A percentile compares a stretch with the other conserved stretches of the same genome.
phyloP scores from a whole-genome alignment of 2,113 vertebrate species.

The Tetraodon nigroviridis region DNA sequence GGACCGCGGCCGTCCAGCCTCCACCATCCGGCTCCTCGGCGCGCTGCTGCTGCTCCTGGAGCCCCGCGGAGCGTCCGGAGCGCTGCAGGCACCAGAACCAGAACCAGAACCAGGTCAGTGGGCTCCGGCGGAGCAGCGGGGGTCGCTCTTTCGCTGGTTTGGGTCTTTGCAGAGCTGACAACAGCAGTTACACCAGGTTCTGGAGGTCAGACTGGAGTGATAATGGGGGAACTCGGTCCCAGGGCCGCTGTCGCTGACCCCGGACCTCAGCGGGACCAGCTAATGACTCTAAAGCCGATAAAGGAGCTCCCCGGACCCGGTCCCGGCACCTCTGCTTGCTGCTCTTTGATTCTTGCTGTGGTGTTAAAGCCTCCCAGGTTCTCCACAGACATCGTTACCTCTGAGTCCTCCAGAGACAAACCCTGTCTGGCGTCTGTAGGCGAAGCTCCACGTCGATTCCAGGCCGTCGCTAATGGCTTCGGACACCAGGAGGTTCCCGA shows the following conservation, averaged over 20 bases:
- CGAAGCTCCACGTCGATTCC: not conserved
- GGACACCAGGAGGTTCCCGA: too few relatives aligned
- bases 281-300: too few relatives aligned
- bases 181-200: conserved; percentile 19
- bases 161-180: conserved; percentile 22
- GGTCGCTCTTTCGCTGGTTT: not conserved
- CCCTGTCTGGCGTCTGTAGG: not conserved
- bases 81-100: conserved; percentile 51
- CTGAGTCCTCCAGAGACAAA: conserved; percentile 1
- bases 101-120: conserved; percentile 73
- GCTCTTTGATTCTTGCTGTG: too few relatives aligned
- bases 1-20: conserved; percentile 37
- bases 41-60: conserved; percentile 55
- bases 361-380: not conserved
- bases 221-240: not conserved
- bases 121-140: not conserved
- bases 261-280: conserved; percentile 13
- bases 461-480: not conserved
- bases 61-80: conserved; percentile 38
- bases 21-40: conserved; percentile 46
- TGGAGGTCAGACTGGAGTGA: conserved; percentile 2
- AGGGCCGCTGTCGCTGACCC: conserved; percentile 19
- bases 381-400: not conserved
- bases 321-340: too few relatives aligned
- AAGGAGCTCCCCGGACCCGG: too few relatives aligned